Evolutionary conservation across 1,140 invertebrate species (phyloP), one percentile per base, ranked within the genome.

Genomic region (Apis florea): DNA sequence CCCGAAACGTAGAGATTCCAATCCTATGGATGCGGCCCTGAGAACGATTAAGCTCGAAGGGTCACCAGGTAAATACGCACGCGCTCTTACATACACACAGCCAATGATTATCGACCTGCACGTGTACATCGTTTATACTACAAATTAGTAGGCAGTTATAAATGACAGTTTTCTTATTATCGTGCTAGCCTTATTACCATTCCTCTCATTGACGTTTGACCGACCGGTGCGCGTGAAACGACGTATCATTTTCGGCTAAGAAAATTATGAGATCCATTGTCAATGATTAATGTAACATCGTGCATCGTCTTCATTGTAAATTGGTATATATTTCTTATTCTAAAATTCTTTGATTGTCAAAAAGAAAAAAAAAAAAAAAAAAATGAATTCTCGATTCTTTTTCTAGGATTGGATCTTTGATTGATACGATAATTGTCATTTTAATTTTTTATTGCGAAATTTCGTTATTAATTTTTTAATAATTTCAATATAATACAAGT

Each of bases 121-220:
- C 87, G 89, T 89, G 89, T 89, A 89, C 82, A 85, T 77, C 83
- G 84, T 84, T 88, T 89, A 89, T 85, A 90, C 89, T 91, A 92
- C 91, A 92, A 92, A 92, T 92, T 92, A 91, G 92, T 91, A 89
- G 90, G 90, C 89, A 90, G 90, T 92, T 92, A 92, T 92, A 91
- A 92, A 92, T 90, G 90, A 90, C 86, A 80, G 83, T 84, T 71
- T 86, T 83, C 87, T 89, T 79, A 85, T 87, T 88, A 88, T 87
- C 85, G 67, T 77, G 59, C 40, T 79, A 51, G 59, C 53, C 83
- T 88, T 87, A 79, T 88, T 88, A 81, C 73, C 70, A 13, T 53
- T 40, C 17, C 21, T 51, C 47, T 71, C 53, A 75, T 59, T 59
- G 26, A 82, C 70, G 79, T 82, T 86, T 85, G 73, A 85, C 58